Conservation (phyloP, 2,113 vertebrate species). For the Neomonachus schauinslandi region DNA sequence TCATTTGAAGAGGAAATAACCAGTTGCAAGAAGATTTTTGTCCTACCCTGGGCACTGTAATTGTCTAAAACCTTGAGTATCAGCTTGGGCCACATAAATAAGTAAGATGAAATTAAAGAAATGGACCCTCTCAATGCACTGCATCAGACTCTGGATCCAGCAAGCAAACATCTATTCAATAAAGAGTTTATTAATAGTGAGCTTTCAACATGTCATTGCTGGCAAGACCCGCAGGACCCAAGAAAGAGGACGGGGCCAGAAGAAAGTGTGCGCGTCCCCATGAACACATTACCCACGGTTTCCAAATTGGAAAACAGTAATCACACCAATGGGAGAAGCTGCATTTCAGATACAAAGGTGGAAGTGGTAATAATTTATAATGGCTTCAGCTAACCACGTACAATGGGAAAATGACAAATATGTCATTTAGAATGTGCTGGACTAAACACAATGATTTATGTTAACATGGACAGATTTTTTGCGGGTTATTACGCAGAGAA, state of each 20-base stretch:
- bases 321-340: neutral
- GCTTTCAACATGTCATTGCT: neutral
- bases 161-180: neutral
- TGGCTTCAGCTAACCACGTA: conserved; percentile 24
- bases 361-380: conserved; percentile 27
- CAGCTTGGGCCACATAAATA: conserved; percentile 29
- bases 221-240: neutral
- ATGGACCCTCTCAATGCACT: neutral
- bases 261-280: neutral
- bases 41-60: neutral
- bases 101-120: conserved; percentile 15
- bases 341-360: neutral
- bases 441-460: conserved; percentile 53
- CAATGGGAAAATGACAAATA: conserved; percentile 52
- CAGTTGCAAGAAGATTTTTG: conserved; percentile 10
- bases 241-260: neutral
- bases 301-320: neutral
- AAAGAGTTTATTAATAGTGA: conserved; percentile 30
- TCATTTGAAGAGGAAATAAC: neutral
- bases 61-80: conserved; percentile 14
- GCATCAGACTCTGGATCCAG: neutral
- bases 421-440: conserved; percentile 36
- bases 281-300: neutral
- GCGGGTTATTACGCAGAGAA: neutral
- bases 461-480: conserved; percentile 15